phyloP scores from a whole-genome alignment of 2,797 vertebrate genomes.

The Cygnus olor region DNA sequence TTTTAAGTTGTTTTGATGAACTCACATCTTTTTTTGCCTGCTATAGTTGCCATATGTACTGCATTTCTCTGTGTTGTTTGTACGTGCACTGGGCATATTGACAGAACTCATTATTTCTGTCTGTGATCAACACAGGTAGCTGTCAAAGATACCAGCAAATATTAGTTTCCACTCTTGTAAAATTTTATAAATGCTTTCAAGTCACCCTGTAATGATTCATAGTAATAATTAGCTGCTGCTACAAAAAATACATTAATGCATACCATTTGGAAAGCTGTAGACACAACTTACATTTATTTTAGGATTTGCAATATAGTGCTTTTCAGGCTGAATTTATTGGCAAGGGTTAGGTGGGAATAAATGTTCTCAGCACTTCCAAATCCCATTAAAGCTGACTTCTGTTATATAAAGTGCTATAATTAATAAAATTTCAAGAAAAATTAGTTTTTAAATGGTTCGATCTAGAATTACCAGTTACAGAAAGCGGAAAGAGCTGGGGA shows the following conservation, averaged over 20 bases:
- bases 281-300: conserved; percentile 62
- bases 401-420: conserved; percentile 46
- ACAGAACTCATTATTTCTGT: conserved; percentile 43
- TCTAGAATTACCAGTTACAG: conserved; percentile 17
- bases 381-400: conserved; percentile 40
- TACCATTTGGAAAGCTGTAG: conserved; percentile 51
- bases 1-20: conserved; percentile 8
- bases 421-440: conserved; percentile 44
- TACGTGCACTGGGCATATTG: background rate
- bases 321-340: conserved; percentile 52
- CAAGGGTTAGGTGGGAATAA: conserved; percentile 53
- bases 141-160: conserved; percentile 35
- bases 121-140: conserved; percentile 42
- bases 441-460: background rate
- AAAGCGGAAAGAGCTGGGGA: background rate
- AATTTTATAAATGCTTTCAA: conserved; percentile 40
- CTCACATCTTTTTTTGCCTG: background rate
- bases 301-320: conserved; percentile 28
- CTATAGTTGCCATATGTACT: background rate
- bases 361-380: conserved; percentile 44
- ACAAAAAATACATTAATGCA: conserved; percentile 23
- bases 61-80: background rate
- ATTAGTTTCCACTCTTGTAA: conserved; percentile 17
- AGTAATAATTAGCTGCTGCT: conserved; percentile 44
- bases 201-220: conserved; percentile 12